A percentile compares a stretch with the other conserved stretches of the same genome.
Conservation (phyloP, 2,888 invertebrate species). For the Heliconius ethilla region DNA sequence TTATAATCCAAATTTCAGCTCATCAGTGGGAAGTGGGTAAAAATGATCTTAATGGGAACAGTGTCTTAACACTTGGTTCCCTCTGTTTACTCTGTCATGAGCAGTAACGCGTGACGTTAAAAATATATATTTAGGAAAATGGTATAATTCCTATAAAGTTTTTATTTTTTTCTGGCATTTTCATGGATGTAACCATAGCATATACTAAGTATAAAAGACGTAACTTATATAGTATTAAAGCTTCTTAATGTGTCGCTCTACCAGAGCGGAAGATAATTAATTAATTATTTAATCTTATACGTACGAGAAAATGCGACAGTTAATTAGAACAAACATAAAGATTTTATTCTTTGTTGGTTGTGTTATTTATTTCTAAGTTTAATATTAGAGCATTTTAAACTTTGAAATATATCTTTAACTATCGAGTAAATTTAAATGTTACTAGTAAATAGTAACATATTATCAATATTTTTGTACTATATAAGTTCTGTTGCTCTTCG, state of each 20-base stretch:
- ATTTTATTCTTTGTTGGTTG: neutral
- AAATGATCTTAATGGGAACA: too few species aligned
- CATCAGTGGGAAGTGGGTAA: too few species aligned
- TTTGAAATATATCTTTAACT: neutral
- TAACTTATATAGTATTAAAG: conserved; percentile 17
- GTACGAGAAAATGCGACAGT: conserved; percentile 8
- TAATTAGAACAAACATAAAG: neutral
- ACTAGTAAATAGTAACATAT: too few species aligned
- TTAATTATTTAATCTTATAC: conserved; percentile 21
- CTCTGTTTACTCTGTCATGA: too few species aligned
- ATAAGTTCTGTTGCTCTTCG: too few species aligned
- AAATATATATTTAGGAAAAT: too few species aligned
- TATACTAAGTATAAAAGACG: neutral
- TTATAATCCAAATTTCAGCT: too few species aligned
- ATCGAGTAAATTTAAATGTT: too few species aligned
- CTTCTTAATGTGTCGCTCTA: conserved; percentile 18
- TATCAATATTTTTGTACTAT: too few species aligned
- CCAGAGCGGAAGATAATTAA: conserved; percentile 11
- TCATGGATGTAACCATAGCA: neutral
- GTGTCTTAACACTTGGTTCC: too few species aligned
- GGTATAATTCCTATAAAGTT: neutral
- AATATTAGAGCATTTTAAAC: neutral
- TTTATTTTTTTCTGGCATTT: neutral
- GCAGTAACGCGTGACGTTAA: too few species aligned
- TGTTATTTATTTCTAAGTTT: neutral